Percentiles rank a stretch among this genome's conserved stretches.
phyloP scores from a whole-genome alignment of 1,140 invertebrate genomes.

The Stegodyphus dumicola region DNA sequence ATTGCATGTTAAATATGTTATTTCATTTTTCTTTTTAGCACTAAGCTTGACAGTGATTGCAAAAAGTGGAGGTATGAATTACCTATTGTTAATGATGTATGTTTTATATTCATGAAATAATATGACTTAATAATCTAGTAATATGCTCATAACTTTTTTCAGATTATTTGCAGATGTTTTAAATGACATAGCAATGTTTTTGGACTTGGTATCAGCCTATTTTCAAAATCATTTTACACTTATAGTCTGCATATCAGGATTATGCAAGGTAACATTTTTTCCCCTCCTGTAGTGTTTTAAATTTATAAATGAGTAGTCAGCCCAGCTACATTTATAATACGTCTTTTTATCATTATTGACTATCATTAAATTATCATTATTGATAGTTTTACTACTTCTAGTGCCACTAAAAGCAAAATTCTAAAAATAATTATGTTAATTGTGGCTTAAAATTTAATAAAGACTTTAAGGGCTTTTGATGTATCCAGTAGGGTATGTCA shows the following conservation, averaged over 20 bases:
- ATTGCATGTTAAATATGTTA: neutral
- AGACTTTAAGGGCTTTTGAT: too few relatives aligned
- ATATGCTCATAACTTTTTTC: constrained; percentile 52
- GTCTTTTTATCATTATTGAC: too few relatives aligned
- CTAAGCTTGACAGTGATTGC: constrained; percentile 81
- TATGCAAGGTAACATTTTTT: constrained; percentile 66
- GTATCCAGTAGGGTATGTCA: too few relatives aligned
- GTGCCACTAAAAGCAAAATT: too few relatives aligned
- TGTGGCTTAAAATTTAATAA: too few relatives aligned
- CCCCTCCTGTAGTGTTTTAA: too few relatives aligned
- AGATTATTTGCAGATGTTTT: constrained; percentile 90
- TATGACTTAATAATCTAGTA: neutral
- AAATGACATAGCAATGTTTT: constrained; percentile 88
- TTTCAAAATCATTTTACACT: constrained; percentile 71
- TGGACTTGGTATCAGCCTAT: constrained; percentile 80
- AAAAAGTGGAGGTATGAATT: constrained; percentile 84
- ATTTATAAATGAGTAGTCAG: too few relatives aligned
- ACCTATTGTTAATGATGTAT: neutral
- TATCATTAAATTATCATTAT: too few relatives aligned
- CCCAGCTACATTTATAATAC: too few relatives aligned
- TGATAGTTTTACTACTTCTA: too few relatives aligned
- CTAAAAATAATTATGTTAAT: too few relatives aligned
- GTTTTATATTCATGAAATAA: neutral
- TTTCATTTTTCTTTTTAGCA: constrained; percentile 71
- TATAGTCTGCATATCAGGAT: constrained; percentile 71